These are phyloP conservation scores for Meloidogyne hapla DNA, from an alignment of 1,140 invertebrate genomes.

Conservation along the genomic window DNA sequence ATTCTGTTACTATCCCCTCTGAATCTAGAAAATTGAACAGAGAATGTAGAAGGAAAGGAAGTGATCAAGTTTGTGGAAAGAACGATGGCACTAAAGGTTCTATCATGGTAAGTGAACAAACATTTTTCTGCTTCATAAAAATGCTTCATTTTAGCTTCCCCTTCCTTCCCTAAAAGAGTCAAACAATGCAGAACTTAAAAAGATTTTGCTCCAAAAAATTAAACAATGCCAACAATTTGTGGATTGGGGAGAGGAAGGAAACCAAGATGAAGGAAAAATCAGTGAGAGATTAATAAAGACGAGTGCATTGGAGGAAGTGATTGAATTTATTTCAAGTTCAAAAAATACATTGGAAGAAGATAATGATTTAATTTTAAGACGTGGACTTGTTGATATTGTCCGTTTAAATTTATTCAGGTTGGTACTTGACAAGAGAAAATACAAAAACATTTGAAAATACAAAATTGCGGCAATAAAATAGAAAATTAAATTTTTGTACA, in stretches of 20 bases:
- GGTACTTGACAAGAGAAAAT: not conserved
- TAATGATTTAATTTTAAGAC: not conserved
- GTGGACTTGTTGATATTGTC: not conserved
- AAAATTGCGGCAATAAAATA: no score
- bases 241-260: not conserved
- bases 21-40: not conserved
- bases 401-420: slow-evolving; percentile 23
- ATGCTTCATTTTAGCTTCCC: not conserved
- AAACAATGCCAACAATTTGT: slow-evolving; percentile 15
- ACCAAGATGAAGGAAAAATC: slow-evolving; percentile 45
- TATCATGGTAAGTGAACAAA: not conserved
- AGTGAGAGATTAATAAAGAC: slow-evolving; percentile 7
- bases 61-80: not conserved
- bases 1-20: not conserved
- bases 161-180: not conserved
- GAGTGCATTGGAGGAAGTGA: slow-evolving; percentile 4
- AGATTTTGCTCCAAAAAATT: slow-evolving; percentile 14
- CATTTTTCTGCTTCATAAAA: not conserved
- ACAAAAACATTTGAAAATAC: no score
- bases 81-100: not conserved
- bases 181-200: not conserved
- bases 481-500: no score
- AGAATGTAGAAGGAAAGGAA: slow-evolving; percentile 1
- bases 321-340: not conserved
- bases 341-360: not conserved